These are phyloP conservation scores for Rhorus exstirpatorius DNA, from an alignment of 2,888 invertebrate species.

Conservation along the genomic window DNA sequence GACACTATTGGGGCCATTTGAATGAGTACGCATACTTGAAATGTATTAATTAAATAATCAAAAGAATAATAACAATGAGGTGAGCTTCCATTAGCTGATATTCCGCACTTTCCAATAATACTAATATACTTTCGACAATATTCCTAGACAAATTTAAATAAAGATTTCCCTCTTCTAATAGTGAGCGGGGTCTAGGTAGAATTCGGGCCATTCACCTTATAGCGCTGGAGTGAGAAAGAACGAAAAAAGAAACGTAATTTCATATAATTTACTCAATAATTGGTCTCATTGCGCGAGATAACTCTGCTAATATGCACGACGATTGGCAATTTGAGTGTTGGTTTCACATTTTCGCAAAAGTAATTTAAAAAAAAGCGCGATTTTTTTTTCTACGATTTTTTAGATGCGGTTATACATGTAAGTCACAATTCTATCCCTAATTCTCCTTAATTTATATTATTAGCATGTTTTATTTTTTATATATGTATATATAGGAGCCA, in stretches of 20 bases:
- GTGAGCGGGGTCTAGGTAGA: too few species aligned
- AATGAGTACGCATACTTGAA: too few species aligned
- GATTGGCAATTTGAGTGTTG: background rate
- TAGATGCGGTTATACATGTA: background rate
- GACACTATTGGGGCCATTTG: too few species aligned
- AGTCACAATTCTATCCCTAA: slow-evolving; percentile 9
- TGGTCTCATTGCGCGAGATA: slow-evolving; percentile 25
- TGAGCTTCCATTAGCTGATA: too few species aligned
- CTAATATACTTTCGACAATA: too few species aligned
- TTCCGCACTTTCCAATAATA: too few species aligned
- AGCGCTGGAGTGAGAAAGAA: slow-evolving; percentile 13
- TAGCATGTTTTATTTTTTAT: slow-evolving; percentile 37
- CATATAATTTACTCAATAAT: slow-evolving; percentile 8
- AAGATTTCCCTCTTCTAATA: too few species aligned
- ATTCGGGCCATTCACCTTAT: too few species aligned
- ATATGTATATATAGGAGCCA: too few species aligned
- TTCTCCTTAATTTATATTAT: slow-evolving; percentile 41
- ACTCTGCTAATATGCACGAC: background rate
- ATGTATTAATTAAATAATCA: too few species aligned
- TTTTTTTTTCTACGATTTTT: slow-evolving; percentile 9
- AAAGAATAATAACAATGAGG: too few species aligned
- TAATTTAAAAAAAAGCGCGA: background rate
- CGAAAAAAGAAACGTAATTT: background rate
- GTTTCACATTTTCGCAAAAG: background rate
- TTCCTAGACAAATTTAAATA: too few species aligned